phyloP scores from a whole-genome alignment of 1,140 invertebrate genomes.

The Dinothrombium tinctorium region DNA sequence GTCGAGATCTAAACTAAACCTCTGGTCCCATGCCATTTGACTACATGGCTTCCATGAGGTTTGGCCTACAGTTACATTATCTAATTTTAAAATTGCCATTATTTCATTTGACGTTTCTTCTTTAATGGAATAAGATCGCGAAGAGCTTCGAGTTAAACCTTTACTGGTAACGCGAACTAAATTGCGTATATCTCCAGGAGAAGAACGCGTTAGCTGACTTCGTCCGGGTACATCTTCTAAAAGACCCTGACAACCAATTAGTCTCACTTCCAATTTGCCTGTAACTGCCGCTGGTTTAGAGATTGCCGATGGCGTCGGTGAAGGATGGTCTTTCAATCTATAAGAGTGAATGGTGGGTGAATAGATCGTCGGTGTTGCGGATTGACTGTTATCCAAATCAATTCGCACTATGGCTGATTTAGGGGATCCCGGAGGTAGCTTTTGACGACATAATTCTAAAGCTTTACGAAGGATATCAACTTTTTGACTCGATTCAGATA shows the following conservation, averaged over 20 bases:
- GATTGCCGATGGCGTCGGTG: conserved; percentile 3
- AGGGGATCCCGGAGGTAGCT: conserved; percentile 53
- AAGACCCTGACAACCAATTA: conserved; percentile 92
- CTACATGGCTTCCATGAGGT: conserved; percentile 86
- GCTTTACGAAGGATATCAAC: conserved; percentile 72
- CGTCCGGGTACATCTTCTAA: conserved; percentile 84
- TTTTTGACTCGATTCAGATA: conserved; percentile 77
- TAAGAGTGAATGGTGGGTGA: conserved; percentile 43
- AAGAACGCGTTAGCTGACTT: conserved; percentile 31
- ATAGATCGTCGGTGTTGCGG: conserved; percentile 27
- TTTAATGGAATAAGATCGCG: conserved; percentile 86
- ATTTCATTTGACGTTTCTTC: conserved; percentile 81
- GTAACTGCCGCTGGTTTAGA: conserved; percentile 37
- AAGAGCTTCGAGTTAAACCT: conserved; percentile 58
- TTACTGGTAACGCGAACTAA: conserved; percentile 43
- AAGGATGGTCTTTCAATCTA: conserved; percentile 1
- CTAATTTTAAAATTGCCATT: conserved; percentile 88
- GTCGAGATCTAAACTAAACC: conserved; percentile 88
- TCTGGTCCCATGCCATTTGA: conserved; percentile 96
- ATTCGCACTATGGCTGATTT: conserved; percentile 35
- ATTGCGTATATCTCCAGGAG: conserved; percentile 61
- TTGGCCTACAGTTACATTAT: conserved; percentile 85
- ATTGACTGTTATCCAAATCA: conserved; percentile 36
- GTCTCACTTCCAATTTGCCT: conserved; percentile 48
- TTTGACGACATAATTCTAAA: conserved; percentile 56